These are phyloP conservation scores for Noctua fimbriata DNA, from an alignment of 2,888 invertebrate genomes.

Conservation along the genomic window DNA sequence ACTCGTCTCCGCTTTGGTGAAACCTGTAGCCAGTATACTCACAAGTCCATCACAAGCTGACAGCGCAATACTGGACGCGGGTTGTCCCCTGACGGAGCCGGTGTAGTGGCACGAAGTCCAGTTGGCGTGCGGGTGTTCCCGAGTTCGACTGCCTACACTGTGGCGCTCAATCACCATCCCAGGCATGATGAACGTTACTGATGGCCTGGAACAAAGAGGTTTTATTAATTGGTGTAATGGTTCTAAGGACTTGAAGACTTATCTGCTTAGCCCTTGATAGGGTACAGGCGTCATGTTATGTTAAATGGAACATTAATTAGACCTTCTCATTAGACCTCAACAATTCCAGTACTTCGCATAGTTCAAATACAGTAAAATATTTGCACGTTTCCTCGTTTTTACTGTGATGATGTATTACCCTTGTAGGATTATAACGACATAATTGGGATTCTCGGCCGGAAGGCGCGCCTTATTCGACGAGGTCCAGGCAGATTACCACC, in stretches of 20 bases:
- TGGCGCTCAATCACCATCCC: slow-evolving; percentile 93
- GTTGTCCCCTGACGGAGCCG: slow-evolving; percentile 93
- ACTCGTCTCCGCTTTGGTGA: neutral
- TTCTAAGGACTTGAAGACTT: neutral
- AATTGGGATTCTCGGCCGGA: slow-evolving; percentile 70
- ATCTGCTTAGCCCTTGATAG: neutral
- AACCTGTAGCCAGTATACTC: slow-evolving; percentile 79
- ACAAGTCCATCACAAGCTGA: slow-evolving; percentile 96
- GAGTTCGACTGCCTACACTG: slow-evolving; percentile 86
- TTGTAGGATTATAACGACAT: slow-evolving; percentile 67
- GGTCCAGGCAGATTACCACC: slow-evolving; percentile 66
- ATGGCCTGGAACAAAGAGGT: slow-evolving; percentile 87
- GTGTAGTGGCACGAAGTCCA: slow-evolving; percentile 94
- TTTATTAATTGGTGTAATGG: slow-evolving; percentile 4
- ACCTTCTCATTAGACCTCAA: slow-evolving; percentile 33
- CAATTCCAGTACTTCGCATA: slow-evolving; percentile 33
- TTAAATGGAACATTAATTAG: slow-evolving; percentile 22
- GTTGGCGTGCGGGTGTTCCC: slow-evolving; percentile 86
- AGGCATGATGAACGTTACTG: slow-evolving; percentile 92
- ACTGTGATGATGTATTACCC: slow-evolving; percentile 63
- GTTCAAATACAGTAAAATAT: slow-evolving; percentile 46
- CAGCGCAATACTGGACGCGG: slow-evolving; percentile 93
- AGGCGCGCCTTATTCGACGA: slow-evolving; percentile 70
- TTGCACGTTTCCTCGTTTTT: slow-evolving; percentile 57
- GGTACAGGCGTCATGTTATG: neutral